phyloP scores from a whole-genome alignment of 2,113 vertebrate species.

The Craseonycteris thonglongyai region DNA sequence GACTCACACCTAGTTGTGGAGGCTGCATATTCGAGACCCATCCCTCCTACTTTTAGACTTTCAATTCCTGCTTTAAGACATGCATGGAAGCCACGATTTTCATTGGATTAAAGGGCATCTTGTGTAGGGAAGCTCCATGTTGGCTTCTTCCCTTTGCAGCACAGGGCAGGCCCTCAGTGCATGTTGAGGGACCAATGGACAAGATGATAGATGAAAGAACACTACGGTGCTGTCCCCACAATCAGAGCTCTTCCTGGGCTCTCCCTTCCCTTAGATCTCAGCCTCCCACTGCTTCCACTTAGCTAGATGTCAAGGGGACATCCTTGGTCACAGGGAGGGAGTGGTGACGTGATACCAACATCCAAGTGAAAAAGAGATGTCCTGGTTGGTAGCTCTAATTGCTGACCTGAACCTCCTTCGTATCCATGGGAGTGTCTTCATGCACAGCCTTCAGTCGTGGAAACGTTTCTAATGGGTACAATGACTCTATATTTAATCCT shows the following conservation, averaged over 20 bases:
- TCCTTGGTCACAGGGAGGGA: background rate
- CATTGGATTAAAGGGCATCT: accelerated
- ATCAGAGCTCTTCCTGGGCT: background rate
- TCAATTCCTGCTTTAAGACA: background rate
- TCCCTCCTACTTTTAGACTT: background rate
- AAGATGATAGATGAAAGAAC: background rate
- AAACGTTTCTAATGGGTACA: background rate
- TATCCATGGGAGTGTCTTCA: background rate
- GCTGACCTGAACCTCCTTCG: accelerated
- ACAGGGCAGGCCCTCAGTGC: accelerated
- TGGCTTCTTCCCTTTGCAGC: background rate
- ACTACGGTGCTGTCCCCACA: accelerated
- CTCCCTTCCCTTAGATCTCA: background rate
- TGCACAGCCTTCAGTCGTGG: background rate
- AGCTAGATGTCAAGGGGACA: background rate
- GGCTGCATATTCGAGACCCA: accelerated
- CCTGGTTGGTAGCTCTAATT: background rate
- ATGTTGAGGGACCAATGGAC: background rate
- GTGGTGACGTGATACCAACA: background rate
- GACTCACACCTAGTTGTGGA: accelerated
- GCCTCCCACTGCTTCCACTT: background rate
- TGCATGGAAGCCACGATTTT: accelerated
- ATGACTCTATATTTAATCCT: background rate
- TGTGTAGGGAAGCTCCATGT: background rate
- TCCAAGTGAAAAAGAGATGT: background rate